Base-by-base conservation (phyloP, 2,797 vertebrate genomes). In the Lutjanus argentimaculatus region DNA sequence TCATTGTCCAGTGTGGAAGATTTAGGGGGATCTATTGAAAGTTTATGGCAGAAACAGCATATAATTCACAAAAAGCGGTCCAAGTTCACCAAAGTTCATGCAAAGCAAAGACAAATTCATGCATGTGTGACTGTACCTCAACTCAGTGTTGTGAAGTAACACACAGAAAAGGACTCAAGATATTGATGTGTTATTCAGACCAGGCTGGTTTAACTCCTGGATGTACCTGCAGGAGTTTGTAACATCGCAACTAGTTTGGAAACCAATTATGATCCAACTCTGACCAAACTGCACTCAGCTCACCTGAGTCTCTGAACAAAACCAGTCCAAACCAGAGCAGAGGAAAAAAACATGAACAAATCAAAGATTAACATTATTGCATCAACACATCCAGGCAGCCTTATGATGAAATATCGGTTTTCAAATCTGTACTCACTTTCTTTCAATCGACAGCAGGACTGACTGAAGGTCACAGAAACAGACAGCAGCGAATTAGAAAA, bases 351-450 rank as follows among this genome's bases (percentile, higher is more conserved):
- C 25, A 25, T 7, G 3, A 52, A 4, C 10, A 56, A 73, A 61
- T 67, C 30, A 77, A 66, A 6, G 43, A 71, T 22, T 3, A 25
- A 48, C 30, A 36, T 36, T 36, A 62, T 19, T 45, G 30, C 25
- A 48, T 65, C 74, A 75, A 46, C 73, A 72, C 72, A 75, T 69
- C 36, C 25, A 67, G 75, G 17, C 3, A 14, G 7, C 53, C 61
- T 9, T 36, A 13, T 43, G 21, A 2, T 75, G 59, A 66, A 73
- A 76, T 53, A 21, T 8, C 10, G 40, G 30, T 16, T 58, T 52
- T 77, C 59, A 56, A 43, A 70, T 66, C 51, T 17, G 17, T n/a
- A 2, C 30, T 64, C 45, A 14, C 59, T 3, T 56, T 30, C 15
- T 45, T 14, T 59, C n/a, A 19, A 5, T 19, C 25, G 25, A 49